These are phyloP conservation scores for Paratilapia polleni DNA, from an alignment of 2,113 vertebrate genomes.

Conservation along the genomic window DNA sequence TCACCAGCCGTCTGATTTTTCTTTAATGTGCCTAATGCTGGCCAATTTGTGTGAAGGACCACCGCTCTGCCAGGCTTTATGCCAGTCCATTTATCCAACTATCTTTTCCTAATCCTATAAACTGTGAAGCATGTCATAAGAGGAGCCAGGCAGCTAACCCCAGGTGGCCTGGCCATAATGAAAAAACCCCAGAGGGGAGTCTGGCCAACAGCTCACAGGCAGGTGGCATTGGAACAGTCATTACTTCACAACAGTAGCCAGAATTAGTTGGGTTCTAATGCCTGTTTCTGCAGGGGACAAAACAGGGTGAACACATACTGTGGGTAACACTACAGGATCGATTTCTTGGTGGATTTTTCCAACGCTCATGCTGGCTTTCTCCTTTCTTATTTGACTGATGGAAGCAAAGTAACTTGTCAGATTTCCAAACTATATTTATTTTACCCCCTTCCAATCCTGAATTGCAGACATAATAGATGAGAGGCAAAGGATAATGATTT, in stretches of 20 bases:
- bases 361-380: conserved; percentile 59
- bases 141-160: conserved; percentile 62
- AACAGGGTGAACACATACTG: conserved; percentile 67
- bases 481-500: conserved; percentile 60
- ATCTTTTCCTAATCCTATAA: conserved; percentile 77
- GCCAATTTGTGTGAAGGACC: conserved; percentile 69
- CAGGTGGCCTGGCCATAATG: conserved; percentile 74
- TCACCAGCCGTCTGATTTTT: conserved; percentile 42
- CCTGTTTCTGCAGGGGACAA: conserved; percentile 60
- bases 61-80: conserved; percentile 56
- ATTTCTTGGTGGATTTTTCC: conserved; percentile 59
- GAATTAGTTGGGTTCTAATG: conserved; percentile 71
- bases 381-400: conserved; percentile 56
- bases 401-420: conserved; percentile 61
- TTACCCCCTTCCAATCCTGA: conserved; percentile 48
- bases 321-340: conserved; percentile 65
- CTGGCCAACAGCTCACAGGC: conserved; percentile 66
- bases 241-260: conserved; percentile 74
- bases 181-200: conserved; percentile 72
- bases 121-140: conserved; percentile 70
- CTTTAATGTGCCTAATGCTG: conserved; percentile 60
- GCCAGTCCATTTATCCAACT: conserved; percentile 74
- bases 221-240: conserved; percentile 77
- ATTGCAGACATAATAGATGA: conserved; percentile 65
- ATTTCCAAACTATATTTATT: conserved; percentile 62